Base-by-base conservation (phyloP, 2,797 vertebrate species). In the Sebastiscus albofasciatus region DNA sequence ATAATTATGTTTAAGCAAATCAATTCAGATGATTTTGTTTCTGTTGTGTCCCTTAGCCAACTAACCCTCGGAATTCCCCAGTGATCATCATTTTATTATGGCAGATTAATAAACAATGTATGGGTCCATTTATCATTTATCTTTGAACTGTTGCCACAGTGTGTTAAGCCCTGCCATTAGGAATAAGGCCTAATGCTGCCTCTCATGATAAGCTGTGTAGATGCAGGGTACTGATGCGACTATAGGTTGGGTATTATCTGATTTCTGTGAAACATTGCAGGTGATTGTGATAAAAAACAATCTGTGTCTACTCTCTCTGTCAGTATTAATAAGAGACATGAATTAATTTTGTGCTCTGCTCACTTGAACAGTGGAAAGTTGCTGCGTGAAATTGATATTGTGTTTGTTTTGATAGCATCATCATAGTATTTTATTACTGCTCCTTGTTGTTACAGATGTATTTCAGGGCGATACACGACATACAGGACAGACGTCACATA, bases 91-190 rank as follows among this genome's bases (percentile, higher is more conserved):
- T 74, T 88, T 69, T 80, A 83, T 89, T 79, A 71, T 70, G 27
- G 86, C 29, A 31, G 79, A 86, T 87, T 79, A 75, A 87, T 58
- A 76, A 86, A 78, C 42, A 75, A 80, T 86, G 82, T 61, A 73
- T 70, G 73, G 60, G 4, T 56, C 49, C 46, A 61, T 89, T 89
- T 66, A 81, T 81, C n/a, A 66, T 86, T 89, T 75, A 77, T 85
- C 64, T 78, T 56, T 75, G 77, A 81, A 56, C 42, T 33, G 34
- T 49, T 79, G 73, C 77, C 83, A 87, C 55, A 42, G 52, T 55
- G 54, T 46, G 67, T 81, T 87, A 79, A 85, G 46, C 67, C 60
- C 62, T 70, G 39, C 39, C 71, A 61, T 77, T 68, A 75, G 27
- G 85, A 81, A 73, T 52, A 34, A 36, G 24, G 6, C 68, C 54